Evolutionary conservation across 2,797 vertebrate genomes (phyloP), one percentile per base, ranked within the genome.

Genomic region (Vultur gryphus): DNA sequence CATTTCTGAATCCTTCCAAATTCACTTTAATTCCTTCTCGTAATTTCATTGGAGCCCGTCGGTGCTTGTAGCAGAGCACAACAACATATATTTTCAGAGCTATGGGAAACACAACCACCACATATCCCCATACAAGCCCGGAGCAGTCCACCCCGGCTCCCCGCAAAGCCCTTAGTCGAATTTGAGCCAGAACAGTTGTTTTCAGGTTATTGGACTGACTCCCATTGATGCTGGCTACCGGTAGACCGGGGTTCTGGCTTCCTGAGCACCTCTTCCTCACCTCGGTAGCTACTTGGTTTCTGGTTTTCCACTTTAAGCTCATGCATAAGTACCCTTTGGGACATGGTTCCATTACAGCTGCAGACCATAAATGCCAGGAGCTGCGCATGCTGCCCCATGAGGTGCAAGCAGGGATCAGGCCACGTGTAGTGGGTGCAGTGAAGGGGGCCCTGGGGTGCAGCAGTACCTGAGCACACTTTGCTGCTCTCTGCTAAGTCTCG

Each of bases 321-420:
- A 31, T 3, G 3, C 11, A 1, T 9, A n/a, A 54, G 12, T 9
- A 31, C 9, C 12, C 19, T 39, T 29, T 44, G 41, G 44, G 57
- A 37, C 13, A 23, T 5, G 16, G 9, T 20, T 24, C 44, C 31
- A 14, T 43, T 25, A 35, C 28, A 61, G 18, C 49, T 29, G 46
- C 46, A 51, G 46, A 57, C 8, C 25, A 29, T 8, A 65, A 84
- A 28, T 11, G 17, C 10, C 23, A 58, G 51, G 23, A 89, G 11
- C 5, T 66, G 66, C 35, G 44, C 0, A 0, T 0, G 2, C n/a
- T 72, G 58, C 37, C 44, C 26, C 31, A 1, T 0, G 3, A 43
- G 33, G 25, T 11, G 19, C 46, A 43, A 66, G 39, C 23, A 66
- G 79, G 37, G 52, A 15, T 46, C 64, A 43, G 67, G 29, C 51